A percentile compares a stretch with the other conserved stretches of the same genome.
These are phyloP conservation scores for Leuciscus waleckii DNA, from an alignment of 2,797 vertebrate genomes.

Conservation along the genomic window DNA sequence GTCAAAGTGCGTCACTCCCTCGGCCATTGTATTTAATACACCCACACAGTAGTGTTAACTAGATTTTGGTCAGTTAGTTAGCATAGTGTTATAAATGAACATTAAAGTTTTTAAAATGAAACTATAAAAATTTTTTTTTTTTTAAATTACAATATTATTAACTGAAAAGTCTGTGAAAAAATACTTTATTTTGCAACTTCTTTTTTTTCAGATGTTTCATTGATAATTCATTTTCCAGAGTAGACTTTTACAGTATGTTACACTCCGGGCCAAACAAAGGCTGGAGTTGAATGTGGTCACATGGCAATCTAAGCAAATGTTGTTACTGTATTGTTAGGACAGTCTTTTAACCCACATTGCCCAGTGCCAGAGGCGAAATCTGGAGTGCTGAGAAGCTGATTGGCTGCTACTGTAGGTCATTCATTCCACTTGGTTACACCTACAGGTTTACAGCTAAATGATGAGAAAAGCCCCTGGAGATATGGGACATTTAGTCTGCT, in stretches of 20 bases:
- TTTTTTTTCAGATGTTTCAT: background rate
- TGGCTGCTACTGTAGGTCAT: constrained; percentile 53
- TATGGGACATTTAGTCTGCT: constrained; percentile 39
- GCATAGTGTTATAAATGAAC: too few relatives aligned
- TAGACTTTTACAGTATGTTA: background rate
- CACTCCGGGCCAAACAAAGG: background rate
- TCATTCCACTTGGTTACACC: constrained; percentile 53
- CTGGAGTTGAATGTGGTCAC: background rate
- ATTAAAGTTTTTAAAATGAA: too few relatives aligned
- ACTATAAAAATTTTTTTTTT: too few relatives aligned
- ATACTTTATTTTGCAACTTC: too few relatives aligned
- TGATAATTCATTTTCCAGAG: background rate
- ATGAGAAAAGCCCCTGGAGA: constrained; percentile 28
- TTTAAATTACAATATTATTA: too few relatives aligned
- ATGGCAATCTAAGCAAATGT: background rate
- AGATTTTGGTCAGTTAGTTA: too few relatives aligned
- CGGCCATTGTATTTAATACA: too few relatives aligned
- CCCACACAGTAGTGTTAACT: too few relatives aligned
- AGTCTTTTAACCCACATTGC: constrained; percentile 30
- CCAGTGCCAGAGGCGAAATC: constrained; percentile 28
- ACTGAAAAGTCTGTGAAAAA: too few relatives aligned
- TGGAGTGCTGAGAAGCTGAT: constrained; percentile 34
- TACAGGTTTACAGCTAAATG: constrained; percentile 13
- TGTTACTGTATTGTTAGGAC: background rate
- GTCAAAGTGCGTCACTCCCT: too few relatives aligned